Percentiles rank a stretch among this genome's conserved stretches.
Conservation (phyloP, 2,888 invertebrate genomes). For the Timandra comae region DNA sequence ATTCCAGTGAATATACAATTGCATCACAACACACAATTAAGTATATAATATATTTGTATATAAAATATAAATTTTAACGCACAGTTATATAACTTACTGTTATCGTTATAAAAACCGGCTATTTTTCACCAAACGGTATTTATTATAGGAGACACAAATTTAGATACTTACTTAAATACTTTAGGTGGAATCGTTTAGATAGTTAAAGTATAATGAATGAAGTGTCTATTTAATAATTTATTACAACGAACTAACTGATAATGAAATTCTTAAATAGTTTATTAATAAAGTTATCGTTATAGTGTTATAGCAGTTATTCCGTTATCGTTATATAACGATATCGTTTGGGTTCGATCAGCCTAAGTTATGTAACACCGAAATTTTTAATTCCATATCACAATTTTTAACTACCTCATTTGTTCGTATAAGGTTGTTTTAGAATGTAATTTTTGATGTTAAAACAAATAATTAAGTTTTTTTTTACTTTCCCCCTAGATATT, state of each 20-base stretch:
- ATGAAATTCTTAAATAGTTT: slow-evolving; percentile 39
- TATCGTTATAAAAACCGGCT: slow-evolving; percentile 23
- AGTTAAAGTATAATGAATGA: slow-evolving; percentile 41
- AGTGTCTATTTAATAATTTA: slow-evolving; percentile 37
- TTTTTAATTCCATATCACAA: slow-evolving; percentile 71
- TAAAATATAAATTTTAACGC: slow-evolving; percentile 36
- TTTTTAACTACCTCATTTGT: slow-evolving; percentile 73
- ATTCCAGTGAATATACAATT: slow-evolving; percentile 46
- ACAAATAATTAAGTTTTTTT: slow-evolving; percentile 12
- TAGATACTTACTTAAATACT: slow-evolving; percentile 42
- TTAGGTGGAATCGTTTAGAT: slow-evolving; percentile 45
- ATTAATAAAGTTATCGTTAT: slow-evolving; percentile 34
- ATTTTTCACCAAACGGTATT: slow-evolving; percentile 23
- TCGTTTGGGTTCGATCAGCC: slow-evolving; percentile 11
- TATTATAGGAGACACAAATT: slow-evolving; percentile 3
- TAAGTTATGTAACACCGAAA: slow-evolving; percentile 19
- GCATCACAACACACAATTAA: slow-evolving; percentile 17
- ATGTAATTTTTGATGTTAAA: slow-evolving; percentile 50
- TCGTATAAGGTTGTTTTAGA: slow-evolving; percentile 65
- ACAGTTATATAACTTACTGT: slow-evolving; percentile 20
- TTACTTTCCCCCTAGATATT: slow-evolving; percentile 23
- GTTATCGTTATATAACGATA: slow-evolving; percentile 4
- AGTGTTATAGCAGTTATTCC: slow-evolving; percentile 14
- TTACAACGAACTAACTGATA: slow-evolving; percentile 68
- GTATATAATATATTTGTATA: slow-evolving; percentile 26